phyloP scores from a whole-genome alignment of 2,797 vertebrate species.

The Leptodactylus fallax region DNA sequence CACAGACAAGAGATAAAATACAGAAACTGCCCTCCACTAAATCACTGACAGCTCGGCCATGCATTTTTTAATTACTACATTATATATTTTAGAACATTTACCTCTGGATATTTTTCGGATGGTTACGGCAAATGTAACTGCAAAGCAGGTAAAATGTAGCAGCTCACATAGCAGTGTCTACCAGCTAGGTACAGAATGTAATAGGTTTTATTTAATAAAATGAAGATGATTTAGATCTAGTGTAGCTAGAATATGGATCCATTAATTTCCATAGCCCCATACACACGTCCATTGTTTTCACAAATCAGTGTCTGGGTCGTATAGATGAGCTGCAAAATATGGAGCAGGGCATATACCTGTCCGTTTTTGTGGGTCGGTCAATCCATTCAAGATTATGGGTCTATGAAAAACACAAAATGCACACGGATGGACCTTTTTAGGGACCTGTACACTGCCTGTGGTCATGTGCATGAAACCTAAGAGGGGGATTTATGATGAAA shows the following conservation, averaged over 20 bases:
- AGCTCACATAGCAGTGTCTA: not conserved
- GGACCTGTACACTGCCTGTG: too few species aligned
- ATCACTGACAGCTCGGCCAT: conserved; percentile 35
- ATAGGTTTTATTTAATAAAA: not conserved
- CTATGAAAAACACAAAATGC: too few species aligned
- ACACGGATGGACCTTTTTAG: too few species aligned
- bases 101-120: not conserved
- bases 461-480: too few species aligned
- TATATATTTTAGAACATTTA: not conserved
- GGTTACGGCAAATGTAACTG: not conserved
- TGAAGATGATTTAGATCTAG: not conserved
- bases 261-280: too few species aligned
- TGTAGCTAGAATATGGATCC: not conserved
- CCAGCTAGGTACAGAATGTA: not conserved
- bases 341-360: too few species aligned
- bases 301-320: too few species aligned
- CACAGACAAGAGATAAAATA: conserved; percentile 64
- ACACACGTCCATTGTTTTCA: too few species aligned
- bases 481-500: too few species aligned
- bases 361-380: too few species aligned
- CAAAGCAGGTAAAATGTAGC: not conserved
- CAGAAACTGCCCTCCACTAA: conserved; percentile 62
- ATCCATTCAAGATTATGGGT: too few species aligned
- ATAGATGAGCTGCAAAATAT: too few species aligned
- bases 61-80: conserved; percentile 17